Evolutionary conservation across 1,140 invertebrate genomes (phyloP).

Genomic region (Zaprionus capensis): DNA sequence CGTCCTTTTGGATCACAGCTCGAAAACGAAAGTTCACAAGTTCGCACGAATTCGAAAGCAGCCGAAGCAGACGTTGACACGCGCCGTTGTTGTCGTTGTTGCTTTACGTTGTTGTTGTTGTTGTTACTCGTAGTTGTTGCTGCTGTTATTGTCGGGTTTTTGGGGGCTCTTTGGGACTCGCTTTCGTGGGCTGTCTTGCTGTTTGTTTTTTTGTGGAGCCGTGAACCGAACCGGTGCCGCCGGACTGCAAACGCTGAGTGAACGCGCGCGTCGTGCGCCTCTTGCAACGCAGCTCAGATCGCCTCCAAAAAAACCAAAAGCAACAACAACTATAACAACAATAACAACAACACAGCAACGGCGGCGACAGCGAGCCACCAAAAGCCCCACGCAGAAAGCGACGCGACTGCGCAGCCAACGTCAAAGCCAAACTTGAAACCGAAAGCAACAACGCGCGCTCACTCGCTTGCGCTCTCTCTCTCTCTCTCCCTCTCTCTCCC

Average conservation of each 20-base stretch:
- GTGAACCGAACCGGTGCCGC: slow-evolving; percentile 80
- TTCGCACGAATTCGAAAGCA: slow-evolving; percentile 76
- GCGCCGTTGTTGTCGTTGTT: slow-evolving; percentile 58
- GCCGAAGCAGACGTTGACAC: slow-evolving; percentile 65
- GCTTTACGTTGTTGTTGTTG: slow-evolving; percentile 14
- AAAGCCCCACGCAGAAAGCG: slow-evolving; percentile 52
- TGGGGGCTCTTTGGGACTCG: slow-evolving; percentile 36
- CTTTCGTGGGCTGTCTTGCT: slow-evolving; percentile 18
- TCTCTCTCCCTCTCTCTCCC: slow-evolving; percentile 6
- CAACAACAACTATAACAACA: slow-evolving; percentile 23
- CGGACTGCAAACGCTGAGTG: slow-evolving; percentile 80
- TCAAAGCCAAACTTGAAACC: slow-evolving; percentile 53
- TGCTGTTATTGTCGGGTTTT: slow-evolving; percentile 25
- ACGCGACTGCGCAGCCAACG: slow-evolving; percentile 61
- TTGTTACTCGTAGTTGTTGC: slow-evolving; percentile 29
- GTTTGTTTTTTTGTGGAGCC: slow-evolving; percentile 45
- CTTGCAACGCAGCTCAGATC: slow-evolving; percentile 72
- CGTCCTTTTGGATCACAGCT: slow-evolving; percentile 6
- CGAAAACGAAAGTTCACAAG: slow-evolving; percentile 76
- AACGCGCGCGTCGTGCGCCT: slow-evolving; percentile 72
- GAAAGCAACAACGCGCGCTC: slow-evolving; percentile 23
- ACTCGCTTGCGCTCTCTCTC: slow-evolving; percentile 15
- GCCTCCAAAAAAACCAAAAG: slow-evolving; percentile 37
- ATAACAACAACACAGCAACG: background rate
- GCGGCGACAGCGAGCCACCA: slow-evolving; percentile 4